Base-by-base conservation (phyloP, 2,888 invertebrate genomes). In the Cantharis nigra region DNA sequence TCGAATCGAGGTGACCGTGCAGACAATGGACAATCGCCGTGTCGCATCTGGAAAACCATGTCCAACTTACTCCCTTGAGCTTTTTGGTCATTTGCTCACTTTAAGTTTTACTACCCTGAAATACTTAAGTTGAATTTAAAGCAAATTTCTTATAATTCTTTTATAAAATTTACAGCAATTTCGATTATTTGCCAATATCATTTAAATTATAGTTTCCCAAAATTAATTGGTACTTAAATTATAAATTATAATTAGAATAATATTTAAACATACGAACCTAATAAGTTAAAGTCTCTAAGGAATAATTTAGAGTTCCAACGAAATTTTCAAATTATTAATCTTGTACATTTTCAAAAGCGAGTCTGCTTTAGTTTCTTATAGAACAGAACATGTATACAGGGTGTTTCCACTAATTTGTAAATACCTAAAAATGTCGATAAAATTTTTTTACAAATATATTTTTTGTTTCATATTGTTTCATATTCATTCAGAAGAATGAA, bases 21-120 rank as follows among this genome's bases (percentile, higher is more conserved):
- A 85, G 86, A 86, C 86, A 86, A 86, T 86, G 85, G 86, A 85
- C 86, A 87, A 86, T 86, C 85, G 85, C 83, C 83, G 82, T 84
- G 85, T 86, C 87, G 85, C 88, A 87, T 86, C 88, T 88, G 87
- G 85, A 84, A 83, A 80, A 81, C 83, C 82, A 82, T 81, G 81
- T 84, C 83, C 82, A 80, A 80, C 74, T 79, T 78, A 76, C 77
- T 82, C 82, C 83, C 84, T 79, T 30, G 84, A 83, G 84, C 75
- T 75, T 79, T 79, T 81, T 82, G 81, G 83, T 83, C 83, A 85
- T 86, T 85, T 85, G 83, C 81, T 84, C 75, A 82, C 84, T 86
- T 85, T 85, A 76, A 78, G 74, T 76, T 78, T 71, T 71, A 76
- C 7, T 23, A 18, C 62, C 72, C 72, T 67, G 33, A 76, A 70